These are phyloP conservation scores for Sus cebifrons DNA, from an alignment of 2,797 vertebrate species.

Conservation along the genomic window DNA sequence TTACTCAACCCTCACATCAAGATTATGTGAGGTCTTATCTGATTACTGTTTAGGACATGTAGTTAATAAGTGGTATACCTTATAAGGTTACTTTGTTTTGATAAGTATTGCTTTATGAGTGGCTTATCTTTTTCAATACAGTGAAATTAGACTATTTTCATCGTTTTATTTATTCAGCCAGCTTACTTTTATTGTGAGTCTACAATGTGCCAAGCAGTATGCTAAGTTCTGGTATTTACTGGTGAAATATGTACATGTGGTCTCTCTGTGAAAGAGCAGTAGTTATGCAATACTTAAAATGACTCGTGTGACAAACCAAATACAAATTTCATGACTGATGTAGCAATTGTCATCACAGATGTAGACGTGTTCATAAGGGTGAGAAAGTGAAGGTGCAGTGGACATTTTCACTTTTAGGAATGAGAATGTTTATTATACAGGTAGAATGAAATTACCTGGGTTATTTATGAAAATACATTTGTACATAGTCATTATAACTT, in stretches of 20 bases:
- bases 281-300: not conserved
- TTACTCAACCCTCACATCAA: not conserved
- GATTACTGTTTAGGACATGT: not conserved
- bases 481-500: not conserved
- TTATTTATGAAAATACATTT: constrained; percentile 41
- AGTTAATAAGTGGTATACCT: not conserved
- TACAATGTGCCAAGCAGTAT: not conserved
- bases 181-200: not conserved
- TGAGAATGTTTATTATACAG: not conserved
- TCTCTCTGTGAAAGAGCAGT: not conserved
- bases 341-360: not conserved
- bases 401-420: not conserved
- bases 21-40: not conserved
- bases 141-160: not conserved
- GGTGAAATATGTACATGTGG: not conserved
- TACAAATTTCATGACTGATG: not conserved
- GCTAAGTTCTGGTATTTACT: not conserved
- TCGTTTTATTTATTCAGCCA: not conserved
- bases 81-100: not conserved
- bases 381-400: not conserved
- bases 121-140: not conserved
- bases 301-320: not conserved
- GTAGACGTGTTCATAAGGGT: not conserved
- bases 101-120: not conserved
- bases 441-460: not conserved